These are phyloP conservation scores for Catagonus wagneri DNA, from an alignment of 2,113 vertebrate genomes.

Conservation along the genomic window DNA sequence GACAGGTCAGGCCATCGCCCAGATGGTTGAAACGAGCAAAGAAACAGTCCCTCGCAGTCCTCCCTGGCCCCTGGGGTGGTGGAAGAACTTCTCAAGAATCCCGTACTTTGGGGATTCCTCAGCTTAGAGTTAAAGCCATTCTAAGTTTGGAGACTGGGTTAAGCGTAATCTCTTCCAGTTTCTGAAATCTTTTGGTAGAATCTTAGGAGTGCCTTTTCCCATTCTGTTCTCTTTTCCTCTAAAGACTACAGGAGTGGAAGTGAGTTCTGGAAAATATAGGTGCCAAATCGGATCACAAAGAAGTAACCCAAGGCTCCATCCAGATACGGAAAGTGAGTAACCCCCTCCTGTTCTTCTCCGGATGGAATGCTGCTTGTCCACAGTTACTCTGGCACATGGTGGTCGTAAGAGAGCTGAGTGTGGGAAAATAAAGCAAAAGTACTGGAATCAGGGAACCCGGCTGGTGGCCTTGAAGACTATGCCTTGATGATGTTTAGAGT, in stretches of 20 bases:
- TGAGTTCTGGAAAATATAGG: not conserved
- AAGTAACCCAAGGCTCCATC: not conserved
- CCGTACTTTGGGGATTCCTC: not conserved
- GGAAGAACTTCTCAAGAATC: slow-evolving; percentile 16
- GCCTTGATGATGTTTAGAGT: not conserved
- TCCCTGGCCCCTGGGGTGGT: not conserved
- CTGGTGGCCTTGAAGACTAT: not conserved
- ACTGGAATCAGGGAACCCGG: not conserved
- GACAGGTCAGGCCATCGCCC: not conserved
- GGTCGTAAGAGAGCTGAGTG: not conserved
- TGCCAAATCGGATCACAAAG: slow-evolving; percentile 3
- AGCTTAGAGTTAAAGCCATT: not conserved
- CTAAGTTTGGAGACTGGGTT: slow-evolving; percentile 15
- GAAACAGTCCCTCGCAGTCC: not conserved
- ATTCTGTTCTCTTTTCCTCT: slow-evolving; percentile 43
- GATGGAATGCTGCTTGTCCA: not conserved
- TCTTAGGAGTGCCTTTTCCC: slow-evolving; percentile 10
- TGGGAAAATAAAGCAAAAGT: not conserved
- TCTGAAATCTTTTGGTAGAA: slow-evolving; percentile 63
- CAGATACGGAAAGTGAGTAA: slow-evolving; percentile 38
- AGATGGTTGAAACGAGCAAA: not conserved
- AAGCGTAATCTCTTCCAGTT: slow-evolving; percentile 35
- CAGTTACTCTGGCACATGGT: not conserved
- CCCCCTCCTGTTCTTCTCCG: not conserved
- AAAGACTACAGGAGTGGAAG: slow-evolving; percentile 24